Evolutionary conservation across 2,888 invertebrate genomes (phyloP), one percentile per base, ranked within the genome.

Genomic region (Choreutis nemorana): DNA sequence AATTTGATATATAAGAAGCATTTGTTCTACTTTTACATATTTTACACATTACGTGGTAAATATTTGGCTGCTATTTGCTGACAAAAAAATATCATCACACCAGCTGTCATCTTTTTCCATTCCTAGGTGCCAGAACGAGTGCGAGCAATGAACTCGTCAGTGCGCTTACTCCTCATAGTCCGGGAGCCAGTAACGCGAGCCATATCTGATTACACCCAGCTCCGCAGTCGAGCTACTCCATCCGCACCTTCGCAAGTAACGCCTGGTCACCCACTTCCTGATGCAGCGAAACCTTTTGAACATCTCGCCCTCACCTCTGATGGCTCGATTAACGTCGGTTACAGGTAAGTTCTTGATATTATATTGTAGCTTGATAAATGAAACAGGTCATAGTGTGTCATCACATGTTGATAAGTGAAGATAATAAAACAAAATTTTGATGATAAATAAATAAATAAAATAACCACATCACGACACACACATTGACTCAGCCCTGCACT

Each of bases 151-250:
- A 97, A 98, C 79, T 86, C 91, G 5, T 89, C 91, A 55, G 89
- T 96, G 36, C 91, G 94, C 49, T 81, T 99, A 34, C 83, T 98
- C 38, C 81, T 98, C 45, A 95, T 98, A 52, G 93, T 99, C 12
- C 84, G 98, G 8, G 95, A 99, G 65, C 98, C 98, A 2, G 95
- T 97, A 31, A 94, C 93, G 10, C 83, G 98, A 31, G 93, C 96
- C 29, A 92, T 99, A 51, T 97, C 97, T 8, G 98, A 98, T 82
- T 97, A 96, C 75, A 93, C 95, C 11, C 97, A 97, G 70, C 81
- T 96, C 45, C 85, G 90, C 39, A 91, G 90, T 45, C 89, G 91
- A 54, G 89, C 91, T 13, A 87, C 89, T 20, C 87, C 90, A 1
- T 87, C 89, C 6, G 85, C 86, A 39, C 84, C 89, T 3, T 71